phyloP scores from a whole-genome alignment of 2,888 invertebrate genomes.

The Drepanosiphum platanoidis region DNA sequence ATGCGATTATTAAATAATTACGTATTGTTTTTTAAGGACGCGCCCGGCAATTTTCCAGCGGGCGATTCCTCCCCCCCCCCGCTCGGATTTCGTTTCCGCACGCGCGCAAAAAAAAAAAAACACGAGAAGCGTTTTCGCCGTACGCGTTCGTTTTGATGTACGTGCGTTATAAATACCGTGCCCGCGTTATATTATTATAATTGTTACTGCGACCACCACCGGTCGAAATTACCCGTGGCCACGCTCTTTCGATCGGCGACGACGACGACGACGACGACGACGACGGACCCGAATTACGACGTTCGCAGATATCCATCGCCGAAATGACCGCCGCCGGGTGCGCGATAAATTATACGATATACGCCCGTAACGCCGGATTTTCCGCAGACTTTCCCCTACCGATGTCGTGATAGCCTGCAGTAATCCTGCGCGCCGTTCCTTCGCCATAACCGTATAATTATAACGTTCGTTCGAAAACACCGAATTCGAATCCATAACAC shows the following conservation, averaged over 20 bases:
- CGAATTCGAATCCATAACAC: no score
- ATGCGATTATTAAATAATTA: no score
- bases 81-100: neutral
- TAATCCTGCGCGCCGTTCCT: neutral
- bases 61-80: no score
- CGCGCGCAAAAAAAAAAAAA: neutral
- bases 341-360: no score
- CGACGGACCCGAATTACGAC: no score
- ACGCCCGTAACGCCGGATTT: neutral
- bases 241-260: neutral
- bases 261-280: no score
- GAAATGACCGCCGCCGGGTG: neutral
- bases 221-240: neutral
- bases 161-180: neutral
- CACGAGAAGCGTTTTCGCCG: conserved; percentile 34
- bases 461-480: no score
- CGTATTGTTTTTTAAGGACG: no score
- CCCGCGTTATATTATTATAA: neutral
- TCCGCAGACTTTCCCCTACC: neutral
- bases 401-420: conserved; percentile 17
- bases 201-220: neutral
- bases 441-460: no score
- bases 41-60: no score
- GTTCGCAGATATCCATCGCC: conserved; percentile 9
- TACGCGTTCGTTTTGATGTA: neutral